These are phyloP conservation scores for Melanerpes formicivorus DNA, from an alignment of 2,113 vertebrate genomes.

Conservation along the genomic window DNA sequence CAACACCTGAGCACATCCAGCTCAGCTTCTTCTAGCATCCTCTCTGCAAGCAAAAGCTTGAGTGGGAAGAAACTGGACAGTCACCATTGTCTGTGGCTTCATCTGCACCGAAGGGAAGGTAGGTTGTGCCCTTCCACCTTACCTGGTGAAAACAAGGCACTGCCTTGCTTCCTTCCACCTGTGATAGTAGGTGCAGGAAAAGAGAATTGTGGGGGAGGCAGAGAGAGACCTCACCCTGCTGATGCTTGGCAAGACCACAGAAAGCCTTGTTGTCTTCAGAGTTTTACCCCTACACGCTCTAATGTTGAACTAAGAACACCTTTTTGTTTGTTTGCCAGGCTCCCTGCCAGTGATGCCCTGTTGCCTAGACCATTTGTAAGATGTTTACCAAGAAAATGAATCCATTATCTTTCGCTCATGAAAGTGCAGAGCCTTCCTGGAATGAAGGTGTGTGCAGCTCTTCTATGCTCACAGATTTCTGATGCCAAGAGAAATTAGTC, in stretches of 20 bases:
- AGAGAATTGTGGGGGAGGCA: background rate
- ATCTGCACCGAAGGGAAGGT: background rate
- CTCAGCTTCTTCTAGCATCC: background rate
- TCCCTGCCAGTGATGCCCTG: background rate
- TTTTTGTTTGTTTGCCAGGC: background rate
- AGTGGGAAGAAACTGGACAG: background rate
- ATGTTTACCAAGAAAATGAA: conserved; percentile 5
- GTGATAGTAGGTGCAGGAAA: background rate
- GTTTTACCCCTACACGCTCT: background rate
- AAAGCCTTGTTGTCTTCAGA: background rate
- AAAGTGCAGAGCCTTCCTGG: background rate
- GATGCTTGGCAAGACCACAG: background rate
- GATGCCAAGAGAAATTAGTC: background rate
- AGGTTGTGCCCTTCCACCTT: background rate
- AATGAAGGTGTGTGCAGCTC: background rate
- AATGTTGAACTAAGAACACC: background rate
- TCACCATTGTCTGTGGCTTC: background rate
- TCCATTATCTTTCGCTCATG: background rate
- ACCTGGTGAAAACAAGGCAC: background rate
- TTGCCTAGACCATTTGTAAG: background rate
- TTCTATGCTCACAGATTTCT: conserved; percentile 15
- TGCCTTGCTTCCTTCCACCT: background rate
- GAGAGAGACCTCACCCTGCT: background rate
- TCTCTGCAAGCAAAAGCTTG: background rate
- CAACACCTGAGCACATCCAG: background rate